Conservation (phyloP, 2,113 vertebrate genomes). For the Copsychus sechellarum region DNA sequence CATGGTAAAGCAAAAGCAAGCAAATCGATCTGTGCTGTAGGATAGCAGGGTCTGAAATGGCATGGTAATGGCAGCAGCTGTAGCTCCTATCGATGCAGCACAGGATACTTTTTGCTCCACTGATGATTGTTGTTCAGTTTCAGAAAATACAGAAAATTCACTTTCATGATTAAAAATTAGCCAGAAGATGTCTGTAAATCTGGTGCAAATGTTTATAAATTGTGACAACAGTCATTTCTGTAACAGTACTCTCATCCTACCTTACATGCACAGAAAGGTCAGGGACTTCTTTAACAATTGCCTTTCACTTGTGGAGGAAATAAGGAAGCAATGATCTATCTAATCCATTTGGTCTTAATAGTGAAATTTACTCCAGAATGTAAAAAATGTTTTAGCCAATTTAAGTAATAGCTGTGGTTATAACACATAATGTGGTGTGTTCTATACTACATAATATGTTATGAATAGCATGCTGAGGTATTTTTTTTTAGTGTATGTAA, state of each 20-base stretch:
- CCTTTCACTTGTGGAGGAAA: constrained; percentile 31
- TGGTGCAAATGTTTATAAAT: neutral
- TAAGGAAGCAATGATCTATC: constrained; percentile 32
- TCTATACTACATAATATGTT: constrained; percentile 7
- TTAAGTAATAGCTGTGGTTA: constrained; percentile 53
- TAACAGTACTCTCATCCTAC: neutral
- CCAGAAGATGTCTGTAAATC: neutral
- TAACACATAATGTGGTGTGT: neutral
- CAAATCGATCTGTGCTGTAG: constrained; percentile 22
- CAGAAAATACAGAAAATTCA: neutral
- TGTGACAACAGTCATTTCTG: neutral
- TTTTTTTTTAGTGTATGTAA: constrained; percentile 49
- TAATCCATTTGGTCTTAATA: constrained; percentile 32
- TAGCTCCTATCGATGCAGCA: neutral
- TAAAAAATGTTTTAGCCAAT: neutral
- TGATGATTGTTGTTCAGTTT: neutral
- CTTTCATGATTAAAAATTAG: neutral
- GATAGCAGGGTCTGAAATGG: constrained; percentile 21
- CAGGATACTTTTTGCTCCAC: constrained; percentile 8
- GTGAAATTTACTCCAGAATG: constrained; percentile 47
- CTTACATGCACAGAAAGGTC: constrained; percentile 16
- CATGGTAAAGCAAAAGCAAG: neutral
- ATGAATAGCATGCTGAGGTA: constrained; percentile 17
- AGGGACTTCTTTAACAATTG: constrained; percentile 30
- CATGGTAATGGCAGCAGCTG: constrained; percentile 36